These are phyloP conservation scores for Zoanthus solanderi DNA, from an alignment of 92 coral and sea anemone species.

Conservation along the genomic window DNA sequence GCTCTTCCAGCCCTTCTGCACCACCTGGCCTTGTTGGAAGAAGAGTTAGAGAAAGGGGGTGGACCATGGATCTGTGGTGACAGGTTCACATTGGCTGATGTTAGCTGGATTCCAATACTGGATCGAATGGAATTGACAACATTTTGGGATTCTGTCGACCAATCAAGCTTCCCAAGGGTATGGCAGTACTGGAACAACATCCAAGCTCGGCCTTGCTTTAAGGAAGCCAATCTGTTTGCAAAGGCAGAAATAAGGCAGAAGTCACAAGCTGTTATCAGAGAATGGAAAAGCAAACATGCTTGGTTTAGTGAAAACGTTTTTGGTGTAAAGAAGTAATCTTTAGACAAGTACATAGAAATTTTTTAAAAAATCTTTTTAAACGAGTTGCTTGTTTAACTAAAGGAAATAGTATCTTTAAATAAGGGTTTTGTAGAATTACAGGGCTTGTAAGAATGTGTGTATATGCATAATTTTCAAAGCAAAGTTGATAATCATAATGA, in stretches of 20 bases:
- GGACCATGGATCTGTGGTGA: conserved; percentile 49
- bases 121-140: conserved; percentile 32
- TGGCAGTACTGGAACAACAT: conserved; percentile 43
- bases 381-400: too few species aligned
- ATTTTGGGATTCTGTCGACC: conserved; percentile 39
- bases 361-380: too few species aligned
- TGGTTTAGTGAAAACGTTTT: conserved; percentile 39
- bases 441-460: too few species aligned
- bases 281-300: conserved; percentile 25
- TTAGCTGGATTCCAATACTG: conserved; percentile 45
- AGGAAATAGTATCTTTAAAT: too few species aligned
- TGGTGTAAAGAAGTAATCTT: background rate
- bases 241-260: background rate
- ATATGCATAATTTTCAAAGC: too few species aligned
- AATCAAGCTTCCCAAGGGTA: conserved; percentile 5
- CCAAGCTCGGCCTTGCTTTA: conserved; percentile 42
- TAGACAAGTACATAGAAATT: background rate
- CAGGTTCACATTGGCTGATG: conserved; percentile 33
- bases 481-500: too few species aligned
- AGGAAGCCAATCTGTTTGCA: conserved; percentile 29
- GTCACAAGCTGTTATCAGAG: background rate
- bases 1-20: conserved; percentile 49
- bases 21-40: conserved; percentile 40
- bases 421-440: too few species aligned
- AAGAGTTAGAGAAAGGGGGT: conserved; percentile 34